Evolutionary conservation across 2,888 invertebrate species (phyloP).

Genomic region (Protodeltote pygarga): DNA sequence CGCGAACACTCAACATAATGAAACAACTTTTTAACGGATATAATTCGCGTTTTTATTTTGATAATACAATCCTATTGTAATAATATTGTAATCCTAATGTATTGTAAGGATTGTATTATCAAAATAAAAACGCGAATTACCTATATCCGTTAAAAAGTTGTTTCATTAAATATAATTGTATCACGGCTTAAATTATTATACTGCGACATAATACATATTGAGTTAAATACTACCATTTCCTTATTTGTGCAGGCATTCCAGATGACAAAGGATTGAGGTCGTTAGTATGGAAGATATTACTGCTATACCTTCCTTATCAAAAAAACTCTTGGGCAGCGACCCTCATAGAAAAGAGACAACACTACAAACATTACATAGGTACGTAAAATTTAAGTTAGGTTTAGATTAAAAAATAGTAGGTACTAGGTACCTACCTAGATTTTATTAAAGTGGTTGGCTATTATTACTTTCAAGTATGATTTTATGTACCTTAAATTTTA

Average conservation of each 20-base stretch:
- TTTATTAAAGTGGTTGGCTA: background rate
- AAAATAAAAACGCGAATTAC: no score
- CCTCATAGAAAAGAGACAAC: constrained; percentile 91
- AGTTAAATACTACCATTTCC: constrained; percentile 30
- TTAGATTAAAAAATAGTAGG: background rate
- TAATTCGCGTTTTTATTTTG: no score
- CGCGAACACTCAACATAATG: no score
- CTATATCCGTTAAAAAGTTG: no score
- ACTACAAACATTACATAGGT: constrained; percentile 94
- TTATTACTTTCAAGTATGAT: no score
- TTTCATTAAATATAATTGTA: no score
- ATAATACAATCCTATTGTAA: no score
- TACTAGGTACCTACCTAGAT: background rate
- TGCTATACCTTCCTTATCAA: constrained; percentile 93
- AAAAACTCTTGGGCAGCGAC: constrained; percentile 89
- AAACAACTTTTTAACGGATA: no score
- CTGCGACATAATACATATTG: background rate
- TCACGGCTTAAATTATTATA: no score
- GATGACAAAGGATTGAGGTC: constrained; percentile 94
- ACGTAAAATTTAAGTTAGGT: constrained; percentile 27
- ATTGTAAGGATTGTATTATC: no score
- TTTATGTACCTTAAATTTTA: no score
- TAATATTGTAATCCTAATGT: no score
- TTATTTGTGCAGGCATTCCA: constrained; percentile 90
- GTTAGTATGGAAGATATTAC: constrained; percentile 94